These are phyloP conservation scores for Folsomia candida DNA, from an alignment of 2,888 invertebrate species.

Conservation along the genomic window DNA sequence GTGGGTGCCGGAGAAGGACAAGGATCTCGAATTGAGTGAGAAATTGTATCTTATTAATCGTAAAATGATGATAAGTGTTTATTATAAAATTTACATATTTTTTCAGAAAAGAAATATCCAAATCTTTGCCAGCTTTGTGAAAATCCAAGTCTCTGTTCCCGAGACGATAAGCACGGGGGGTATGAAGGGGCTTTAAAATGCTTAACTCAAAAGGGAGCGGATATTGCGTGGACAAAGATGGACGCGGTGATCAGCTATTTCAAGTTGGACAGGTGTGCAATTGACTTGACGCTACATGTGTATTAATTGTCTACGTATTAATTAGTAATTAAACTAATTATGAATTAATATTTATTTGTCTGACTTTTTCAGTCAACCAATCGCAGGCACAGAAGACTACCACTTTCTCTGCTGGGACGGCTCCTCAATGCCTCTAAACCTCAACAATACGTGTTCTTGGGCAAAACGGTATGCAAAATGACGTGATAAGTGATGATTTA, in stretches of 20 bases:
- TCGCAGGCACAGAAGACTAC: constrained; percentile 23
- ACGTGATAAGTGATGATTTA: constrained; percentile 26
- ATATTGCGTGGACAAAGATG: constrained; percentile 56
- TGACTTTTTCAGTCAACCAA: not conserved
- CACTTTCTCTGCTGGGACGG: constrained; percentile 44
- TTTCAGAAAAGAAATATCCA: constrained; percentile 63
- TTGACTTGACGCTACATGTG: not conserved
- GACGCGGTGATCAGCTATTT: constrained; percentile 42
- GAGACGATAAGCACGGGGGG: constrained; percentile 57
- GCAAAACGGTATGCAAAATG: too few relatives aligned
- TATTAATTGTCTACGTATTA: not conserved
- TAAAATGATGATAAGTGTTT: not conserved
- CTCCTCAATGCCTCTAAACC: constrained; percentile 28
- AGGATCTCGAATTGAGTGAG: constrained; percentile 69
- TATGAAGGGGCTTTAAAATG: constrained; percentile 59
- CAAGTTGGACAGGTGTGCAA: constrained; percentile 25
- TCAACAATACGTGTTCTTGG: constrained; percentile 39
- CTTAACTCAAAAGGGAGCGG: constrained; percentile 55
- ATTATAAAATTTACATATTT: not conserved
- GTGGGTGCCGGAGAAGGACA: constrained; percentile 68
- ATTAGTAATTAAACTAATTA: not conserved
- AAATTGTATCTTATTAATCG: constrained; percentile 40
- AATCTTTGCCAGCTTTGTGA: constrained; percentile 73
- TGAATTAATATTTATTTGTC: not conserved
- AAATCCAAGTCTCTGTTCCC: constrained; percentile 62